A percentile compares a stretch with the other conserved stretches of the same genome.
Evolutionary conservation across 2,113 vertebrate genomes (phyloP).

Genomic region (Odontophorus gujanensis): DNA sequence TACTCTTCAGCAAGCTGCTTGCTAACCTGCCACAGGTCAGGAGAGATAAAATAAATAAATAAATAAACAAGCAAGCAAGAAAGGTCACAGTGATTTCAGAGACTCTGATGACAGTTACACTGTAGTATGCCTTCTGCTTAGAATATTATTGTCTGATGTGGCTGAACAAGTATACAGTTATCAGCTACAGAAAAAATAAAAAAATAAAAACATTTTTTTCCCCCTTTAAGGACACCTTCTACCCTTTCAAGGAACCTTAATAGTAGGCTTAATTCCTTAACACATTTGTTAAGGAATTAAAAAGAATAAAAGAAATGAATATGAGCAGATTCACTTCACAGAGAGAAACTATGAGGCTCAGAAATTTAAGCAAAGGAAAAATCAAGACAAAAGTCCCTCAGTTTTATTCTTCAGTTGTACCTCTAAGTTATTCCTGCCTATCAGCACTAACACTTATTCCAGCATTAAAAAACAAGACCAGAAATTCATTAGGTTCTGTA

Average conservation of each 20-base stretch:
- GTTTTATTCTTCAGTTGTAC: neutral
- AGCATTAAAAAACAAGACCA: neutral
- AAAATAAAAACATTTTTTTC: neutral
- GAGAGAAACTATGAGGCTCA: neutral
- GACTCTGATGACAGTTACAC: slow-evolving; percentile 6
- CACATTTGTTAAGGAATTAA: no score
- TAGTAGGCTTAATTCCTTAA: no score
- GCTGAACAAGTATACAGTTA: neutral
- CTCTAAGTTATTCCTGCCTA: rapidly evolving
- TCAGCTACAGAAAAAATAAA: neutral
- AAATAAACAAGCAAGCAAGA: neutral
- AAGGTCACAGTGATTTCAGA: slow-evolving; percentile 41
- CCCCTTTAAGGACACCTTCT: neutral
- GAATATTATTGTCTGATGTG: slow-evolving; percentile 29
- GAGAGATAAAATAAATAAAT: neutral
- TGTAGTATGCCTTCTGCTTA: neutral
- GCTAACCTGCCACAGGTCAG: slow-evolving; percentile 84
- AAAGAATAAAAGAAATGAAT: no score
- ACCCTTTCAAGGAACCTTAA: neutral
- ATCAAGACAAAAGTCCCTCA: neutral
- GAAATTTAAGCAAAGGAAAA: neutral
- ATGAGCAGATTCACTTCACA: neutral
- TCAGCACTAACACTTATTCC: neutral
- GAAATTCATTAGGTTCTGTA: neutral
- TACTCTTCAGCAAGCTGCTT: slow-evolving; percentile 97